phyloP scores from a whole-genome alignment of 2,888 invertebrate species.

The Tipula lateralis region DNA sequence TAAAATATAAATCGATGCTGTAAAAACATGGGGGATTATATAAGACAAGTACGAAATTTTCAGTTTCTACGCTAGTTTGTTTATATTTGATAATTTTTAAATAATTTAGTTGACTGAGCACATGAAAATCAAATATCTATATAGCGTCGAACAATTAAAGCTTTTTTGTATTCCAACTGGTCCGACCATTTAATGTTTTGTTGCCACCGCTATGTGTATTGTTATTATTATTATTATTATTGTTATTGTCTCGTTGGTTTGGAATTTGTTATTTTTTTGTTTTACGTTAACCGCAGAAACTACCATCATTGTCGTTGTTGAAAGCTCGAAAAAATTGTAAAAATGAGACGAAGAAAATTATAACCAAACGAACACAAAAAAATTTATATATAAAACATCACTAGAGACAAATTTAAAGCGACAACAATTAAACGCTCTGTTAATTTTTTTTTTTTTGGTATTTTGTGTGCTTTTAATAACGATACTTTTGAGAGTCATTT shows the following conservation, averaged over 20 bases:
- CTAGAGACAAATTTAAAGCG: not conserved
- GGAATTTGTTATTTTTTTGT: not conserved
- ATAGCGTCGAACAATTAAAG: not conserved
- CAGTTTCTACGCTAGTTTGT: not conserved
- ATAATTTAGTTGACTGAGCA: not conserved
- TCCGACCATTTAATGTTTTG: not conserved
- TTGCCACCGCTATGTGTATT: not conserved
- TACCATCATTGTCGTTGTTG: not conserved
- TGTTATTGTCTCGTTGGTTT: not conserved
- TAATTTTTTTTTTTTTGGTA: not conserved
- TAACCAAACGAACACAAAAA: not conserved
- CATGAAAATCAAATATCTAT: not conserved
- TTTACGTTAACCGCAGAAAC: not conserved
- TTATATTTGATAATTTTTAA: not conserved
- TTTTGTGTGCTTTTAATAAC: not conserved
- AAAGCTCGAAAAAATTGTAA: not conserved
- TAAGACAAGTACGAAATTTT: not conserved
- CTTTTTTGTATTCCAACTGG: not conserved
- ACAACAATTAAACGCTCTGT: conserved; percentile 24
- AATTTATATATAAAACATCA: not conserved
- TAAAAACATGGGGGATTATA: not conserved
- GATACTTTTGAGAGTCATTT: not conserved
- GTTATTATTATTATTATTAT: not conserved
- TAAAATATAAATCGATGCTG: not conserved
- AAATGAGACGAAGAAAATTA: not conserved